A percentile compares a stretch with the other conserved stretches of the same genome.
These are phyloP conservation scores for Gallinago paraguaiae DNA, from an alignment of 2,113 vertebrate species.

Conservation along the genomic window DNA sequence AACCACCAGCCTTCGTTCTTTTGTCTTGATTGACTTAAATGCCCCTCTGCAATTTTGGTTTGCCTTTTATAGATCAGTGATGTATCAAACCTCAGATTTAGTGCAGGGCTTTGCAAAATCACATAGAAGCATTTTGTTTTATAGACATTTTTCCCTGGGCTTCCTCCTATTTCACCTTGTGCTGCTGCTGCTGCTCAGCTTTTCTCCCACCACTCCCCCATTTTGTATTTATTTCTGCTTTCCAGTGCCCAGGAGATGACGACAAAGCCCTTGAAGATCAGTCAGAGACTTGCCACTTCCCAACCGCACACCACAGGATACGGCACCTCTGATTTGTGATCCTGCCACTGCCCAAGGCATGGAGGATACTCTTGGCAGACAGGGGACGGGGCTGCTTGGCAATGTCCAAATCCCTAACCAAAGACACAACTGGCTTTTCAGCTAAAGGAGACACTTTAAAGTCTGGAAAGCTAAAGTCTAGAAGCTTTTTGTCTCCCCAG, in stretches of 20 bases:
- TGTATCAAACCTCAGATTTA: background rate
- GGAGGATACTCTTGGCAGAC: background rate
- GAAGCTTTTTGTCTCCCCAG: background rate
- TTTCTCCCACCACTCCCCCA: background rate
- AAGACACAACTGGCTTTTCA: background rate
- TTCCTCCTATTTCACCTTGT: background rate
- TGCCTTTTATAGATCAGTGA: slow-evolving; percentile 6
- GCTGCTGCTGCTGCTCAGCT: background rate
- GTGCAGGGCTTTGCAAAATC: slow-evolving; percentile 29
- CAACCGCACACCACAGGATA: background rate
- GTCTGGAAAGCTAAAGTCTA: background rate
- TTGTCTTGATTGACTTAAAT: background rate
- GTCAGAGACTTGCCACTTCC: background rate
- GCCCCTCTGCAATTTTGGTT: background rate
- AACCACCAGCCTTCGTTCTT: background rate
- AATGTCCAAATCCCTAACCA: background rate
- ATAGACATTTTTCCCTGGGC: background rate
- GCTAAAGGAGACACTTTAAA: background rate
- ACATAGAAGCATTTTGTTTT: background rate
- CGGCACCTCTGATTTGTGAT: background rate
- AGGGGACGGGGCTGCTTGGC: background rate
- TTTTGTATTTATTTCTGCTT: background rate
- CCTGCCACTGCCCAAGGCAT: accelerated
- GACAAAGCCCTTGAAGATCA: background rate
- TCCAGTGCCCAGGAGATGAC: background rate